These are phyloP conservation scores for Drosophila kepulauana DNA, from an alignment of 1,140 invertebrate genomes.

Conservation along the genomic window DNA sequence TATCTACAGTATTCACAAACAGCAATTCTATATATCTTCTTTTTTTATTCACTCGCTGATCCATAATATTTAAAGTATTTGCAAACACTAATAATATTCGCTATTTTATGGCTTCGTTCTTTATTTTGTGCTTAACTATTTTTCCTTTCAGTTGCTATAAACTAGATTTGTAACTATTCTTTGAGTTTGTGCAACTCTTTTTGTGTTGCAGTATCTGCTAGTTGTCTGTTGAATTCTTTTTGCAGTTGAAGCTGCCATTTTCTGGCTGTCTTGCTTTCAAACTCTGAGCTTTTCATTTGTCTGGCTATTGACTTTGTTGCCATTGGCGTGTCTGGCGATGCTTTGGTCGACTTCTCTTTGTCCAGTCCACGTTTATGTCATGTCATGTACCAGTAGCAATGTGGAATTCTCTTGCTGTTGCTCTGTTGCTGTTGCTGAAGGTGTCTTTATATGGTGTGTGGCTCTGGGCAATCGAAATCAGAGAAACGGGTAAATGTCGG, in stretches of 20 bases:
- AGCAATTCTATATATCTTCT: no score
- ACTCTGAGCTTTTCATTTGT: conserved; percentile 72
- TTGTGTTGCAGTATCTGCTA: conserved; percentile 9
- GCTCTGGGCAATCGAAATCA: conserved; percentile 46
- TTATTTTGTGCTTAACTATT: no score
- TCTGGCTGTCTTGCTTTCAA: conserved; percentile 29
- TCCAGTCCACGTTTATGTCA: conserved; percentile 26
- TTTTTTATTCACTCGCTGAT: no score
- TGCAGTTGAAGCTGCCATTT: conserved; percentile 41
- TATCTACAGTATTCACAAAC: no score
- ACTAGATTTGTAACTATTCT: background rate
- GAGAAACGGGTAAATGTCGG: conserved; percentile 57
- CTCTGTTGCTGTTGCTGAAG: conserved; percentile 22
- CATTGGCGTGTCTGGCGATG: conserved; percentile 76
- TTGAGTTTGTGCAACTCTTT: background rate
- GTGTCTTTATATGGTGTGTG: conserved; percentile 54
- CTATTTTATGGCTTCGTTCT: no score
- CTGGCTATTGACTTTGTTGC: conserved; percentile 80
- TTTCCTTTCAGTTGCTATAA: background rate
- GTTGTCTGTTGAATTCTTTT: conserved; percentile 17
- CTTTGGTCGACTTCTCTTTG: conserved; percentile 56
- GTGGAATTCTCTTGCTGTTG: conserved; percentile 11
- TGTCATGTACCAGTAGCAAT: conserved; percentile 42
- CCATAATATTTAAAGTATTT: no score
- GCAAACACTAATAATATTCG: no score